phyloP scores from a whole-genome alignment of 2,797 vertebrate genomes.

The Lepilemur ruficaudatus region DNA sequence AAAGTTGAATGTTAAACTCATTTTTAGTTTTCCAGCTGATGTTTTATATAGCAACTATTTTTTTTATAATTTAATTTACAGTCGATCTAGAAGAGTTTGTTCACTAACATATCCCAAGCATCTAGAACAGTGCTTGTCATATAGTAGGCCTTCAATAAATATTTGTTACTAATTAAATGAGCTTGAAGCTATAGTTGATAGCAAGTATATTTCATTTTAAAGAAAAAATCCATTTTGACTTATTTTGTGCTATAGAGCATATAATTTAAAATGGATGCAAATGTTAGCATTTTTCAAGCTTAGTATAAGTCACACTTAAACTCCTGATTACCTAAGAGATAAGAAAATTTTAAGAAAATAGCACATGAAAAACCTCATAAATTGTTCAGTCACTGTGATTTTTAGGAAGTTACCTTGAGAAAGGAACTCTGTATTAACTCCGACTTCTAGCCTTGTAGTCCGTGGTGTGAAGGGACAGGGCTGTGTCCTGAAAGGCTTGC shows the following conservation, averaged over 20 bases:
- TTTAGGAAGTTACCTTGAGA: neutral
- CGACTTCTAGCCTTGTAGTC: neutral
- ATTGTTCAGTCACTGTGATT: neutral
- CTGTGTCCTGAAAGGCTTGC: neutral
- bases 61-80: neutral
- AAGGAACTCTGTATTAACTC: neutral
- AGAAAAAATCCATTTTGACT: neutral
- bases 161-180: neutral
- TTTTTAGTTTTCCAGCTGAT: neutral
- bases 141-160: neutral
- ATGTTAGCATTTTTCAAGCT: neutral
- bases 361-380: neutral
- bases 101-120: neutral
- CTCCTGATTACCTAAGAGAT: neutral
- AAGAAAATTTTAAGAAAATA: neutral
- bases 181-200: neutral
- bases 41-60: neutral
- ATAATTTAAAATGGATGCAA: neutral
- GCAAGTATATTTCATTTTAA: neutral
- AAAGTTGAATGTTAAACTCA: neutral
- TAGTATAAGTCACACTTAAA: neutral
- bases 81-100: neutral
- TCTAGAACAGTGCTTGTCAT: neutral
- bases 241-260: neutral
- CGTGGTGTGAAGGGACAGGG: neutral